Evolutionary conservation across 2,113 vertebrate species (phyloP), one percentile per base, ranked within the genome.

Genomic region (Pseudorhombus dupliciocellatus): DNA sequence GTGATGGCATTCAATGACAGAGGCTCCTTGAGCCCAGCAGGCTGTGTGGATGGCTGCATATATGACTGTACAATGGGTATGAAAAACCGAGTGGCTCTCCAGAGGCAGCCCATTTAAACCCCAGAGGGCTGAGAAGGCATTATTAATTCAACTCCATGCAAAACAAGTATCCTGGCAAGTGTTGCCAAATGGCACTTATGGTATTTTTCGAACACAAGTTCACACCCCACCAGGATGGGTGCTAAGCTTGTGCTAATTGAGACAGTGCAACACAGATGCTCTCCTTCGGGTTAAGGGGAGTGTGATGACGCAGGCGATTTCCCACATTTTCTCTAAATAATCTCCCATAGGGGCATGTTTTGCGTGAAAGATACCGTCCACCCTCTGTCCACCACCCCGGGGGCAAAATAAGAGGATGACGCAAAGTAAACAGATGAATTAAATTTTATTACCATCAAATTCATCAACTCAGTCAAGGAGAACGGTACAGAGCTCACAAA

Each of bases 361-460:
- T 62, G 46, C 25, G 34, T 34, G 11, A 79, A 66, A 61, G 25
- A 30, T 11, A 10, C 48, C 24, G 9, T 3, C 4, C 11, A 44
- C 28, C 31, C 12, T 51, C 55, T 42, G 40, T 70, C 25, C 1
- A 5, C 37, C 20, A 48, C 53, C 22, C 12, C 0, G 20, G 44
- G 24, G 4, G 2, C 26, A 22, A 78, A 83, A 84, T 15, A 12
- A 74, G 50, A 55, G 16, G 16, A 30, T 20, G 6, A 52, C 15
- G 62, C 48, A 12, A 26, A 37, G 50, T 66, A 60, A 81, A 87
- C 57, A 37, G 66, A 87, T 84, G 21, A 80, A 85, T 55, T 72
- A 59, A 65, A 77, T 77, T 93, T 93, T 94, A 93, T 93, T 93
- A 91, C 87, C 90, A 91, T 91, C 83, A 89, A 92, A 90, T 83